A percentile compares a stretch with the other conserved stretches of the same genome.
These are phyloP conservation scores for Emys orbicularis DNA, from an alignment of 2,797 vertebrate genomes.

Conservation along the genomic window DNA sequence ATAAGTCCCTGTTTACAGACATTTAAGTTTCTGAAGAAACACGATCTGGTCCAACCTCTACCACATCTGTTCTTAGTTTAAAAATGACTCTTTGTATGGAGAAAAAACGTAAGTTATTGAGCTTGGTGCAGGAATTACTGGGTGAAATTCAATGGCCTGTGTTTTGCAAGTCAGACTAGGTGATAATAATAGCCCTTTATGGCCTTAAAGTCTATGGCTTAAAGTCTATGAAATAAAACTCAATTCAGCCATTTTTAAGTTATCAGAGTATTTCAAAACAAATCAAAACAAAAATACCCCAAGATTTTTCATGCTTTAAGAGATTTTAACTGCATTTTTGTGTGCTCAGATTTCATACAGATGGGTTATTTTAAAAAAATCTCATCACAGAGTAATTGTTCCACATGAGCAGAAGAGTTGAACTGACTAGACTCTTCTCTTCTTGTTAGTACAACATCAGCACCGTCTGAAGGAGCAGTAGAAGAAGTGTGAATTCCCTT, in stretches of 20 bases:
- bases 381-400: rapidly evolving
- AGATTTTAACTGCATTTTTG: neutral
- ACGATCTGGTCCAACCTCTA: neutral
- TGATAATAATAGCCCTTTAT: neutral
- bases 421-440: neutral
- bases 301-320: neutral
- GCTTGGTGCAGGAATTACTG: neutral
- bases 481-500: neutral
- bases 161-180: neutral
- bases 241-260: neutral
- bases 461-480: neutral
- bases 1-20: rapidly evolving
- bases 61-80: neutral
- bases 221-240: neutral
- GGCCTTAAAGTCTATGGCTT: neutral
- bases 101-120: neutral
- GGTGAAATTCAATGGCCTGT: neutral
- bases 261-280: neutral
- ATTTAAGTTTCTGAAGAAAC: neutral
- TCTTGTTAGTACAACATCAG: neutral
- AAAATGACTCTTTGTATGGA: rapidly evolving
- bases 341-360: neutral
- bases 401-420: neutral
- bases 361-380: neutral
- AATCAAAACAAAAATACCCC: neutral